Conservation (phyloP, 2,113 vertebrate species). For the Tamias sibiricus region DNA sequence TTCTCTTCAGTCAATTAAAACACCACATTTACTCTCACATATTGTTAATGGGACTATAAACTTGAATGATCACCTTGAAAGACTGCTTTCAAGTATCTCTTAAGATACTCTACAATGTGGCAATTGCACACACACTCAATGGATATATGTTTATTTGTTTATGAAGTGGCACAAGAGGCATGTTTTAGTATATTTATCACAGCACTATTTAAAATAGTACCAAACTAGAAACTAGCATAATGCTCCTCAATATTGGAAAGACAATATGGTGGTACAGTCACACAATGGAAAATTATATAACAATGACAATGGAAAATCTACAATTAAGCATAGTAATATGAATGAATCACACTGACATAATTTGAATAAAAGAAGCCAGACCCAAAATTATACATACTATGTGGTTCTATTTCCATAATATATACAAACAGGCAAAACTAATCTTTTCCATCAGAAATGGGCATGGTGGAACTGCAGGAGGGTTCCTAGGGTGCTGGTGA, state of each 20-base stretch:
- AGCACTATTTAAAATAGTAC: not conserved
- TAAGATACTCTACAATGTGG: not conserved
- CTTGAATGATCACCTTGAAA: not conserved
- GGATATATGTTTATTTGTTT: not conserved
- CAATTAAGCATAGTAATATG: not conserved
- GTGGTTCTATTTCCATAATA: not conserved
- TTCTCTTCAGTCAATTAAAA: not conserved
- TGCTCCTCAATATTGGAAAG: not conserved
- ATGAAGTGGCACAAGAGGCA: not conserved
- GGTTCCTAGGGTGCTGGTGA: not conserved
- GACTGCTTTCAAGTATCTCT: not conserved
- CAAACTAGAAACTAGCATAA: not conserved
- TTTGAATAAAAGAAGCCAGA: not conserved
- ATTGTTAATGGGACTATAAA: not conserved
- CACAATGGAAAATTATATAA: not conserved
- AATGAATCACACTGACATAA: not conserved
- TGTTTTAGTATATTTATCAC: not conserved
- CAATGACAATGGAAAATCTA: not conserved
- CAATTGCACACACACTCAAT: not conserved
- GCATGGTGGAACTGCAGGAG: not conserved
- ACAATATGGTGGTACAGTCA: not conserved
- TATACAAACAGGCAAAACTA: constrained; percentile 1
- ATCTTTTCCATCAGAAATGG: not conserved
- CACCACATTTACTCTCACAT: not conserved
- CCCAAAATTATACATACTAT: not conserved